Percentiles rank a stretch among this genome's conserved stretches.
These are phyloP conservation scores for Bombus waltoni DNA, from an alignment of 1,140 invertebrate species.

Conservation along the genomic window DNA sequence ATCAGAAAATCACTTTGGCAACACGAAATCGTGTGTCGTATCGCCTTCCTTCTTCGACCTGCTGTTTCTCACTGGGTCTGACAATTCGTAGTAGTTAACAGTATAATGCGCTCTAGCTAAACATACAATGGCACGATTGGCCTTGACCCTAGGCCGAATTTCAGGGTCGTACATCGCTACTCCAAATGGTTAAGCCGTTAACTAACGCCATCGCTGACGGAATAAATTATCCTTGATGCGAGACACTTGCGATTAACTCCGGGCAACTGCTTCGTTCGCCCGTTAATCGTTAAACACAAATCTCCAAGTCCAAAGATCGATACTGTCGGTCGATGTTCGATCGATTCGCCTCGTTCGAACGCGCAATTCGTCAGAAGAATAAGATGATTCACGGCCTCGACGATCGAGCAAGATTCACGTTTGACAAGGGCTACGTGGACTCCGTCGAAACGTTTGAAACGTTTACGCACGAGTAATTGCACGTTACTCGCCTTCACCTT, in stretches of 20 bases:
- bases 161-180: slow-evolving; percentile 30
- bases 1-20: slow-evolving; percentile 12
- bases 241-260: neutral
- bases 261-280: neutral
- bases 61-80: neutral
- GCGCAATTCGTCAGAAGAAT: no score
- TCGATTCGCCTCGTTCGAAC: neutral
- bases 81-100: neutral
- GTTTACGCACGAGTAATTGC: neutral
- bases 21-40: neutral
- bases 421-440: neutral
- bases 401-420: slow-evolving; percentile 39
- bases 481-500: slow-evolving; percentile 27
- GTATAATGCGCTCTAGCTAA: slow-evolving; percentile 41
- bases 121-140: slow-evolving; percentile 53
- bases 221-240: slow-evolving; percentile 37
- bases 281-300: neutral
- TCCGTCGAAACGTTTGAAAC: neutral
- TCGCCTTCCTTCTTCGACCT: neutral
- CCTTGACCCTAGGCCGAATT: slow-evolving; percentile 34
- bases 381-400: slow-evolving; percentile 14
- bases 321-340: neutral
- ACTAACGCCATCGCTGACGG: slow-evolving; percentile 20
- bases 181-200: slow-evolving; percentile 19
- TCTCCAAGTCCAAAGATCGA: neutral